These are phyloP conservation scores for Python bivittatus DNA, from an alignment of 2,113 vertebrate species.

Conservation along the genomic window DNA sequence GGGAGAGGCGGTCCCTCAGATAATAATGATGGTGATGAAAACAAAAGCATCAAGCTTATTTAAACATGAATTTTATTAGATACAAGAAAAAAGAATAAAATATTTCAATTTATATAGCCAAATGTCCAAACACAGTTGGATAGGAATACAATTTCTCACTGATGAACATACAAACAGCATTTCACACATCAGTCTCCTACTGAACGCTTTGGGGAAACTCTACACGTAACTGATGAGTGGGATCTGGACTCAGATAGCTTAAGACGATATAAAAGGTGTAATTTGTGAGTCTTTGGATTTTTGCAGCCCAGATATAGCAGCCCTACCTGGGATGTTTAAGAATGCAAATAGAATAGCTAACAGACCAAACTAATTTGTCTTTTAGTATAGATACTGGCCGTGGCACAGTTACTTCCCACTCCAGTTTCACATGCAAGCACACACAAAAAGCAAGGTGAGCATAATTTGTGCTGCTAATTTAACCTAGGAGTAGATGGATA, in stretches of 20 bases:
- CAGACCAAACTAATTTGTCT: neutral
- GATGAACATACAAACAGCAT: neutral
- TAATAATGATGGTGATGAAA: neutral
- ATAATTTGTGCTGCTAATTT: slow-evolving; percentile 39
- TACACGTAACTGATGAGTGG: neutral
- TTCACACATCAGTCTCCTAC: neutral
- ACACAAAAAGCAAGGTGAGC: neutral
- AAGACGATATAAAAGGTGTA: neutral
- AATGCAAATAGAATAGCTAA: neutral
- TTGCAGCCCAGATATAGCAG: neutral
- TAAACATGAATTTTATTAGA: neutral
- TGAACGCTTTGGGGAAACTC: neutral
- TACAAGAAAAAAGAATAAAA: neutral
- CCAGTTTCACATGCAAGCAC: neutral
- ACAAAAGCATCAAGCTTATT: neutral
- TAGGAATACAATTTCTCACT: neutral
- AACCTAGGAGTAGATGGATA: slow-evolving; percentile 61
- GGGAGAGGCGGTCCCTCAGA: too few relatives aligned
- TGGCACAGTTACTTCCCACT: neutral
- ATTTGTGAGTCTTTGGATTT: neutral
- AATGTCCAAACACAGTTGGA: neutral
- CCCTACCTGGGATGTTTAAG: neutral
- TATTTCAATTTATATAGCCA: too few relatives aligned
- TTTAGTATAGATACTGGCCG: neutral
- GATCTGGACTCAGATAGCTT: neutral